Evolutionary conservation across 2,888 invertebrate genomes (phyloP), one percentile per base, ranked within the genome.

Genomic region (Carpatolechia fugitivella): DNA sequence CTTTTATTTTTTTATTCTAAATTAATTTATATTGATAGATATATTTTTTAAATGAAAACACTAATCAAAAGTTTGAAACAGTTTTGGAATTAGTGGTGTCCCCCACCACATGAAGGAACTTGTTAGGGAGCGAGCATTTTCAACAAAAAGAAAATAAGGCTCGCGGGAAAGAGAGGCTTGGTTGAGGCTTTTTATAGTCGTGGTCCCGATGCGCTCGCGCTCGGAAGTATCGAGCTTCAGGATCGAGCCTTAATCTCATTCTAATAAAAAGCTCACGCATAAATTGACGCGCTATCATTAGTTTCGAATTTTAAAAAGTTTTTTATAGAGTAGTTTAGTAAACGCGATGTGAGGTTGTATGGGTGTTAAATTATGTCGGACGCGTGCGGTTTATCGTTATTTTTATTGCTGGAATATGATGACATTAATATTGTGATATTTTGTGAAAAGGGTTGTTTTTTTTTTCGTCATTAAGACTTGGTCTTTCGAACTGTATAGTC

Each of bases 261-360:
- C 84, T 82, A 84, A 87, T 87, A 87, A 86, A 86, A 87, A 89
- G 86, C 86, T 86, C 73, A 85, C 88, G 85, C 85, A 84, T 80
- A 82, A 79, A 83, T 85, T 82, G 84, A 81, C 83, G 83, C 81
- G 79, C 72, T 78, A 70, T 81, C 78, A 74, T 80, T 79, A 77
- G 70, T 69, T 78, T 75, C 68, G 72, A 80, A 78, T 78, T 78
- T 72, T 66, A 72, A 77, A 81, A 72, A 70, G 65, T 67, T 71
- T 81, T 82, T 81, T 81, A 79, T 77, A 72, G 57, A 65, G 69
- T 66, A 65, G 58, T 67, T 69, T 66, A 66, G 64, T 66, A 67
- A 65, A 68, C 72, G 63, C 68, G 69, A 64, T 77, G 82, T 78
- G 82, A 71, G 80, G 80, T 78, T 75, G 69, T 67, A 72, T 74